Evolutionary conservation across 2,113 vertebrate species (phyloP).

Genomic region (Myanophis thanlyinensis): DNA sequence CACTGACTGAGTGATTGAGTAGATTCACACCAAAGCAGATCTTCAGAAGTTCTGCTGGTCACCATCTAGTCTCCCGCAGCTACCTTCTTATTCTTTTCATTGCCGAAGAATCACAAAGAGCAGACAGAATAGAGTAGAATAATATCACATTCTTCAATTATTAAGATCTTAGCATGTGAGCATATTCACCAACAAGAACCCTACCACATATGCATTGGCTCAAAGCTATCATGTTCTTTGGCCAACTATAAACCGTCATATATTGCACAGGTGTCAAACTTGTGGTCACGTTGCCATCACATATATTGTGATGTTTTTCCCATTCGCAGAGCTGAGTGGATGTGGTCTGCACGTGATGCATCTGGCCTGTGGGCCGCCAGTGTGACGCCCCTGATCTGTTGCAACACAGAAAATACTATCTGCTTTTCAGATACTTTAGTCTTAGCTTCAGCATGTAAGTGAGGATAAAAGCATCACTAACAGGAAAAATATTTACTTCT

Average conservation of each 20-base stretch:
- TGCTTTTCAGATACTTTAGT: not conserved
- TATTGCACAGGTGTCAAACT: not conserved
- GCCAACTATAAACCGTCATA: not conserved
- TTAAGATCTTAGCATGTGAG: not conserved
- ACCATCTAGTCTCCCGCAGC: not conserved
- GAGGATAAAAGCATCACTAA: not conserved
- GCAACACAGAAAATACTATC: not conserved
- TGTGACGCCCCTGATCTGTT: not conserved
- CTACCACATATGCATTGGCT: not conserved
- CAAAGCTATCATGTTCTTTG: not conserved
- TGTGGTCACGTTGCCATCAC: too few relatives aligned
- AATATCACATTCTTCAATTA: not conserved
- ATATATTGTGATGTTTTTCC: too few relatives aligned
- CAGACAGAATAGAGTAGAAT: not conserved
- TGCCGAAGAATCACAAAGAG: not conserved
- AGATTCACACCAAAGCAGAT: too few relatives aligned
- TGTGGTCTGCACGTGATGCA: too few relatives aligned
- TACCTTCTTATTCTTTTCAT: not conserved
- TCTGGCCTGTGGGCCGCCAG: too few relatives aligned
- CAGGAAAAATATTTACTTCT: not conserved
- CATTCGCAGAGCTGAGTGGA: too few relatives aligned
- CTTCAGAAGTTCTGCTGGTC: not conserved
- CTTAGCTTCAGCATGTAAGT: not conserved
- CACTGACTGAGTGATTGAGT: too few relatives aligned
- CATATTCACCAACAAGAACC: not conserved